These are phyloP conservation scores for Phania funesta DNA, from an alignment of 2,888 invertebrate species.

Conservation along the genomic window DNA sequence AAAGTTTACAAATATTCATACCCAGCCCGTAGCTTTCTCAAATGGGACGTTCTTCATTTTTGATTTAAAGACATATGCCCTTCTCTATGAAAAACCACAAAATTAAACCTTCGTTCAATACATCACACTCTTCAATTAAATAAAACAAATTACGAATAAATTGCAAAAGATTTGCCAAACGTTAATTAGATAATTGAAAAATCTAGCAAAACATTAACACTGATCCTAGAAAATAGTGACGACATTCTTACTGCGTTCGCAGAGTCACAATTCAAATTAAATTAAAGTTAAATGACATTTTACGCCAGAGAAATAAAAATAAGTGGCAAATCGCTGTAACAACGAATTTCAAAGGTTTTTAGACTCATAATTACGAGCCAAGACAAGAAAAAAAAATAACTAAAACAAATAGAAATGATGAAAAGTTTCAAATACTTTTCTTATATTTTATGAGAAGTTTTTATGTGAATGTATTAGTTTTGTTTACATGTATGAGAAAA, in stretches of 20 bases:
- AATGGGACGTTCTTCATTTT: too few relatives aligned
- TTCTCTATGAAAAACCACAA: too few relatives aligned
- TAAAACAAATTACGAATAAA: too few relatives aligned
- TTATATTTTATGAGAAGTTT: not conserved
- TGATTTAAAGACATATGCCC: too few relatives aligned
- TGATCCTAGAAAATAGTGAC: not conserved
- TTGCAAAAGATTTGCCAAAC: too few relatives aligned
- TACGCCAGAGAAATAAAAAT: conserved; percentile 38
- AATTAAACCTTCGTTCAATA: too few relatives aligned
- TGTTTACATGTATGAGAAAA: not conserved
- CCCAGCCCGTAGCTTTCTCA: too few relatives aligned
- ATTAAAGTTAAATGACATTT: conserved; percentile 60
- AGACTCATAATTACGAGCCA: too few relatives aligned
- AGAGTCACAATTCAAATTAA: conserved; percentile 5
- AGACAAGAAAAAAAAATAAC: not conserved
- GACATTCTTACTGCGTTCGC: too few relatives aligned
- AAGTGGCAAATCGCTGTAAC: conserved; percentile 24
- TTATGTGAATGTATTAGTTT: not conserved
- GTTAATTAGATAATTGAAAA: too few relatives aligned
- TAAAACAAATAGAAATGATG: not conserved
- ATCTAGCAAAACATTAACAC: not conserved
- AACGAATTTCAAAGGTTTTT: not conserved
- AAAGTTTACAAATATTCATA: too few relatives aligned
- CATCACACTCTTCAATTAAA: too few relatives aligned
- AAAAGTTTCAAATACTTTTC: not conserved